Conservation (phyloP, 2,113 vertebrate genomes). For the Antechinus stuartii region DNA sequence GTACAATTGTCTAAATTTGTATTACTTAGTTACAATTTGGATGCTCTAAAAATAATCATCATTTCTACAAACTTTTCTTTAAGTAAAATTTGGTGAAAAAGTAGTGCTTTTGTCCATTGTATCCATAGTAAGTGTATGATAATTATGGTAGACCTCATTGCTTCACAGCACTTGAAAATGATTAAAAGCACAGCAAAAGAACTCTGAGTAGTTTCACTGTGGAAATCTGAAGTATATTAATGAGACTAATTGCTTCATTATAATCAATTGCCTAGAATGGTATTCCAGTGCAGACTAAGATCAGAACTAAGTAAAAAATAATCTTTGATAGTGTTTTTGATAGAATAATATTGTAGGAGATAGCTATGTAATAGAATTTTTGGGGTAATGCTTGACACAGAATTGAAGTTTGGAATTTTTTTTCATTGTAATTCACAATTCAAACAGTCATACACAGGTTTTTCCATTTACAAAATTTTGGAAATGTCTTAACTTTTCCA, state of each 20-base stretch:
- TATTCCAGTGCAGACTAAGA: neutral
- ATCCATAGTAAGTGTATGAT: neutral
- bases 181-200: neutral
- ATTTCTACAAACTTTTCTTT: neutral
- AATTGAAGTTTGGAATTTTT: constrained; percentile 19
- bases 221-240: neutral
- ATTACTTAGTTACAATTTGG: neutral
- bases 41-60: neutral
- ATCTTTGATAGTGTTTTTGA: constrained; percentile 16
- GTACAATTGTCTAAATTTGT: constrained; percentile 13
- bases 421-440: constrained; percentile 34
- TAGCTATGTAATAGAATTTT: constrained; percentile 6
- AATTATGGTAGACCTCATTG: constrained; percentile 14
- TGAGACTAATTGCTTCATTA: constrained; percentile 20
- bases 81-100: constrained; percentile 37
- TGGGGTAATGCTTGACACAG: neutral
- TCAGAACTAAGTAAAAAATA: neutral
- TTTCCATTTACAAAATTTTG: constrained; percentile 36
- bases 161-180: constrained; percentile 20
- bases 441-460: constrained; percentile 8
- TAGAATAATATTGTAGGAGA: constrained; percentile 21
- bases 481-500: constrained; percentile 39
- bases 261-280: constrained; percentile 17
- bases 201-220: constrained; percentile 8
- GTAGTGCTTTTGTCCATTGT: neutral